Evolutionary conservation across 2,113 vertebrate genomes (phyloP), one percentile per base, ranked within the genome.

Genomic region (Dermatemys mawii): DNA sequence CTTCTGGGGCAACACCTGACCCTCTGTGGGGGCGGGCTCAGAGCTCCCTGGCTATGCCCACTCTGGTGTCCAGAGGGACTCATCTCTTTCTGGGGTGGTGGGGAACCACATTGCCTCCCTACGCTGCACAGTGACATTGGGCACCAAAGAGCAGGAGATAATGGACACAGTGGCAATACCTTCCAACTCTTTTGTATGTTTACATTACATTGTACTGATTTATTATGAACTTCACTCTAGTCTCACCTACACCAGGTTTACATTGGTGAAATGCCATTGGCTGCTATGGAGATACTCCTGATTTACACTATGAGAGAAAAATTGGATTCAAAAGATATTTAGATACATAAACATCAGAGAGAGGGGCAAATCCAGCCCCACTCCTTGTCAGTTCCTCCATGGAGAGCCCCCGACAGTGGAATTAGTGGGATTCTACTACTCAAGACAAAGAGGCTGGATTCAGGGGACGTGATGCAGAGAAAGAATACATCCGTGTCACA

Each of bases 261-360:
- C 17, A n/a, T 16, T n/a, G 60, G 60, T 0, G 24, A 32, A 46
- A 49, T 63, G 46, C 35, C 35, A 24, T 29, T 16, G 14, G 16
- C 60, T 17, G 17, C 9, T 3, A 49, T 0, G 1, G 2, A 60
- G n/a, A 10, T 0, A 27, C 35, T 63, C 81, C 24, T 12, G 5
- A 0, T 13, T 81, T 50, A 81, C 67, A 81, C 13, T 51, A 0
- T 35, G 41, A 41, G 46, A 48, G 38, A 1, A 85, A 9, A 91
- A 41, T 8, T 21, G 19, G 1, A 78, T 44, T 21, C 48, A 83
- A 90, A 83, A 6, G 32, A 73, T 16, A 12, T 0, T 0, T 2
- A 11, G 46, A 29, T 6, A 60, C 0, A 0, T 11, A 55, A 75
- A 14, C 29, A 82, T 78, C 11, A 87, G 24, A 87, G 50, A 63